Conservation (phyloP, 1,140 invertebrate genomes). For the Akabosia matsudoensis region DNA sequence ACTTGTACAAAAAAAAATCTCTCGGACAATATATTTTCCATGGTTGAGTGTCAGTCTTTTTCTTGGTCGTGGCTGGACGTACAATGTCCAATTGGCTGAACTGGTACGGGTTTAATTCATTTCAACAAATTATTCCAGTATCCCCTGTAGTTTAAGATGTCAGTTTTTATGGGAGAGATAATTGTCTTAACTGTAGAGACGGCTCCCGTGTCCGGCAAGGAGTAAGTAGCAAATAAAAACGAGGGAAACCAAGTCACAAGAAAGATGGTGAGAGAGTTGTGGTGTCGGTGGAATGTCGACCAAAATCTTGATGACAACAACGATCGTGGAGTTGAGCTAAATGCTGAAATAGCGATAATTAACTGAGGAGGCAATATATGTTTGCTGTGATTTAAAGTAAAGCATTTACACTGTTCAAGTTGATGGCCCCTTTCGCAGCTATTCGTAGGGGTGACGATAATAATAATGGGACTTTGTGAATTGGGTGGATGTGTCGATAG, state of each 20-base stretch:
- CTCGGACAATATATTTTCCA: no score
- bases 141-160: neutral
- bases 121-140: neutral
- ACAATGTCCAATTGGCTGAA: neutral
- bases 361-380: slow-evolving; percentile 4
- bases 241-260: neutral
- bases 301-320: neutral
- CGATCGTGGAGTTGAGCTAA: neutral
- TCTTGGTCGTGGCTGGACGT: neutral
- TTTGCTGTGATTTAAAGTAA: slow-evolving; percentile 2
- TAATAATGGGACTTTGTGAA: slow-evolving; percentile 43
- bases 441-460: slow-evolving; percentile 40
- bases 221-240: neutral
- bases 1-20: no score
- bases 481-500: slow-evolving; percentile 45
- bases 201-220: neutral
- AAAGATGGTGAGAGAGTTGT: neutral
- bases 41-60: no score
- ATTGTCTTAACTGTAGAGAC: neutral
- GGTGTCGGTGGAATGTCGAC: neutral
- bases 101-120: neutral
- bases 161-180: neutral
- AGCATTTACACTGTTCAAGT: slow-evolving; percentile 6
- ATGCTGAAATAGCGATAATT: slow-evolving; percentile 11
- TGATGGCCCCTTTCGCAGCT: slow-evolving; percentile 19